Evolutionary conservation across 2,113 vertebrate species (phyloP).

Genomic region (Megatriorchis doriae): DNA sequence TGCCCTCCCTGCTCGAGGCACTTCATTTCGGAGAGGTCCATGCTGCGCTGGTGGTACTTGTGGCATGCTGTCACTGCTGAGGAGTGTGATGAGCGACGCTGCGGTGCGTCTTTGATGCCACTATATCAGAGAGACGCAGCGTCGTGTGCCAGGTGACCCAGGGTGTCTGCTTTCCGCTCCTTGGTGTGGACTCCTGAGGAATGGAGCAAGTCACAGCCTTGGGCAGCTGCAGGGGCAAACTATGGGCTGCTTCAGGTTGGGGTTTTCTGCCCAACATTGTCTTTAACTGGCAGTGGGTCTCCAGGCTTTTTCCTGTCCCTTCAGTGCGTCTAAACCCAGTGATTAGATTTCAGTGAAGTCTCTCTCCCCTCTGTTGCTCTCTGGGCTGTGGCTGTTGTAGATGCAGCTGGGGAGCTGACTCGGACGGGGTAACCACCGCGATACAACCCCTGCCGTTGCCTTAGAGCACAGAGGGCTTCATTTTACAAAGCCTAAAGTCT

Average conservation of each 20-base stretch:
- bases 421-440: rapidly evolving
- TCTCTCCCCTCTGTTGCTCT: background rate
- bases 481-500: background rate
- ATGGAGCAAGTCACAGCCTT: background rate
- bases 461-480: background rate
- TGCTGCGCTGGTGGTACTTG: rapidly evolving
- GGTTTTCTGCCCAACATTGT: background rate
- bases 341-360: rapidly evolving
- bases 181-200: rapidly evolving
- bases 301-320: background rate
- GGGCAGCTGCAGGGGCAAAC: rapidly evolving
- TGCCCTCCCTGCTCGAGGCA: rapidly evolving
- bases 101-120: rapidly evolving
- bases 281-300: background rate
- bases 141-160: background rate
- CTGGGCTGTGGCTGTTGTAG: background rate
- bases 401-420: background rate
- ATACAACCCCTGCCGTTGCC: background rate
- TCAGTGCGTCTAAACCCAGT: rapidly evolving
- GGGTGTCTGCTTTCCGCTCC: rapidly evolving
- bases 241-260: background rate
- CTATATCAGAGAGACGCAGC: rapidly evolving
- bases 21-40: background rate
- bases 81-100: rapidly evolving
- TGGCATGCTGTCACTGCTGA: rapidly evolving